Evolutionary conservation across 2,888 invertebrate genomes (phyloP).

Genomic region (Andrena hattorfiana): DNA sequence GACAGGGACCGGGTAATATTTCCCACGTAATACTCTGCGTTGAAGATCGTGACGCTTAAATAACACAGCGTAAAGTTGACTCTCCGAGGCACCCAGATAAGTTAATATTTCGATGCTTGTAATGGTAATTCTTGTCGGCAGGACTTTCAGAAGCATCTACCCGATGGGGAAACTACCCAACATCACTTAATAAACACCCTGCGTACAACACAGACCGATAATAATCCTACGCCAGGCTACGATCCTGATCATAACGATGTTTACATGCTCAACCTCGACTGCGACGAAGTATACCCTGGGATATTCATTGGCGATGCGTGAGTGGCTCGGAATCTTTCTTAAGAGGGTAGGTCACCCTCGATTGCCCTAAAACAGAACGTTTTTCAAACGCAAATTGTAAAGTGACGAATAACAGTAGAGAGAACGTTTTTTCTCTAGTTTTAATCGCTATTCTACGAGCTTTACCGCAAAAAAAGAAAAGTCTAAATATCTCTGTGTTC

Average conservation of each 20-base stretch:
- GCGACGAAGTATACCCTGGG: conserved; percentile 91
- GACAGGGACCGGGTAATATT: conserved; percentile 75
- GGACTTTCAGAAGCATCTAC: conserved; percentile 75
- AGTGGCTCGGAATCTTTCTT: conserved; percentile 81
- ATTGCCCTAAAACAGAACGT: too few relatives aligned
- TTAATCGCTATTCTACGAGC: too few relatives aligned
- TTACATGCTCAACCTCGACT: conserved; percentile 85
- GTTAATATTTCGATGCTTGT: neutral
- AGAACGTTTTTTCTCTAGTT: too few relatives aligned
- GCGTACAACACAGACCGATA: conserved; percentile 67
- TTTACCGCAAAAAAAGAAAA: too few relatives aligned
- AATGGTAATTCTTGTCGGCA: conserved; percentile 45
- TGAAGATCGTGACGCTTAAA: conserved; percentile 4
- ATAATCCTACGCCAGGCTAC: conserved; percentile 75
- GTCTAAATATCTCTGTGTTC: too few relatives aligned
- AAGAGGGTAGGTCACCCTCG: too few relatives aligned
- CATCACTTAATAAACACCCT: conserved; percentile 63
- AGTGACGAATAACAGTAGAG: too few relatives aligned
- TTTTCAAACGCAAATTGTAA: too few relatives aligned
- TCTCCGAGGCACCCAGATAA: neutral
- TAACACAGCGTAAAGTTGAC: neutral
- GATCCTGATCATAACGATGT: conserved; percentile 69
- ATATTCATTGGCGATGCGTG: conserved; percentile 92
- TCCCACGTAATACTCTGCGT: conserved; percentile 1
- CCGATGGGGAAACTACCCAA: conserved; percentile 75